Evolutionary conservation across 2,113 vertebrate species (phyloP).

Genomic region (Rhinolophus ferrumequinum): DNA sequence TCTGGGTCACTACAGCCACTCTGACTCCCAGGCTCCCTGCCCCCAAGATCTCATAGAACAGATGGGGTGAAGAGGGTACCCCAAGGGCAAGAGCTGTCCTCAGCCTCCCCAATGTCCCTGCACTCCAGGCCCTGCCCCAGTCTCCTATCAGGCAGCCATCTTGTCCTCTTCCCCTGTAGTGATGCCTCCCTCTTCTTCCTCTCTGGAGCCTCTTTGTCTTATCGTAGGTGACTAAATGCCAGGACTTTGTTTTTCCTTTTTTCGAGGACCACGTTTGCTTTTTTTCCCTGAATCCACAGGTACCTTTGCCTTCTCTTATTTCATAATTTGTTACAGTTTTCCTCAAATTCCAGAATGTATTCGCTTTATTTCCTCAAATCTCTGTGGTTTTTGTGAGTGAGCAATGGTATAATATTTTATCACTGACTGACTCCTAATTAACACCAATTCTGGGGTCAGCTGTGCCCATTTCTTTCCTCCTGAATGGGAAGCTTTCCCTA

Average conservation of each 20-base stretch:
- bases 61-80: neutral
- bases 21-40: neutral
- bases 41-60: neutral
- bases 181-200: neutral
- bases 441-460: neutral
- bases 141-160: neutral
- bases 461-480: neutral
- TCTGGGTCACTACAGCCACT: fast-evolving
- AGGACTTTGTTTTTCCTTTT: slow-evolving; percentile 36
- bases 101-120: neutral
- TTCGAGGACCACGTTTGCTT: slow-evolving; percentile 37
- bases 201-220: neutral
- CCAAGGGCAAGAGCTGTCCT: neutral
- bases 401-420: neutral
- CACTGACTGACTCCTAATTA: neutral
- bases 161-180: neutral
- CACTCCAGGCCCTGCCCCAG: neutral
- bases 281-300: slow-evolving; percentile 34
- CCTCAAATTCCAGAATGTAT: neutral
- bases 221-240: slow-evolving; percentile 9
- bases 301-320: slow-evolving; percentile 8
- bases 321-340: neutral
- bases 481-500: neutral
- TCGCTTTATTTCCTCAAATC: neutral
- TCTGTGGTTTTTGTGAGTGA: neutral